Base-by-base conservation (phyloP, 2,797 vertebrate genomes). In the Paramormyrops hopkinsi region DNA sequence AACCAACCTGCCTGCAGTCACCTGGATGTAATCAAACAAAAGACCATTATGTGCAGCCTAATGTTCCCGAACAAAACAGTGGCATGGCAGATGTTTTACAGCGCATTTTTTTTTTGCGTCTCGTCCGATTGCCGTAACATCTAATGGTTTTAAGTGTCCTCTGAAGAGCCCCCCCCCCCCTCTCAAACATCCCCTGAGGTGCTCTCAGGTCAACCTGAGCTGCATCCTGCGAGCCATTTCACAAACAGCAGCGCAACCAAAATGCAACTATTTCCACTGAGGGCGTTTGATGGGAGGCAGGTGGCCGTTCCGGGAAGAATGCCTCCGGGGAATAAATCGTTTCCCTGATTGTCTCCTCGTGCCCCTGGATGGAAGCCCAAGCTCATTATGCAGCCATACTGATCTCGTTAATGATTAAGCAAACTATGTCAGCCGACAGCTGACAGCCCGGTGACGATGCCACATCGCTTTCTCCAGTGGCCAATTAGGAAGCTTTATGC, bases 21-120 rank as follows among this genome's bases (percentile, higher is more conserved):
- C 50, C 85, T 29, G 29, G 5, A 9, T 56, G 85, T 56, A 87
- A 87, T 87, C 37, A 41, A 87, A 54, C 25, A 59, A 87, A 59
- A 41, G 33, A 59, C 51, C 85, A 87, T 59, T 87, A 87, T 59
- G 53, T 41, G 53, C 33, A 37, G 33, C 29, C 56, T 59, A 59
- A 87, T 87, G 53, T 59, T 87, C 85, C 85, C 2, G 14, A 87
- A 59, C 85, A 87, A 87, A 87, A 19, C 46, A 56, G 85, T 56
- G 53, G 14, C 25, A 56, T 6, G 14, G 51, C 85, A 86, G 51
- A 56, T 86, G 85, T 56, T 41, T 86, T 54, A 86, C 29, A 25
- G 14, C 1, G 50, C 22, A 2, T 22, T 86, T 17, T 37, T 11
- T 54, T 54, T 54, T 54, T 50, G 33, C 22, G 1, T 86, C 51